Conservation (phyloP, 2,888 invertebrate genomes). For the Andrena camellia region DNA sequence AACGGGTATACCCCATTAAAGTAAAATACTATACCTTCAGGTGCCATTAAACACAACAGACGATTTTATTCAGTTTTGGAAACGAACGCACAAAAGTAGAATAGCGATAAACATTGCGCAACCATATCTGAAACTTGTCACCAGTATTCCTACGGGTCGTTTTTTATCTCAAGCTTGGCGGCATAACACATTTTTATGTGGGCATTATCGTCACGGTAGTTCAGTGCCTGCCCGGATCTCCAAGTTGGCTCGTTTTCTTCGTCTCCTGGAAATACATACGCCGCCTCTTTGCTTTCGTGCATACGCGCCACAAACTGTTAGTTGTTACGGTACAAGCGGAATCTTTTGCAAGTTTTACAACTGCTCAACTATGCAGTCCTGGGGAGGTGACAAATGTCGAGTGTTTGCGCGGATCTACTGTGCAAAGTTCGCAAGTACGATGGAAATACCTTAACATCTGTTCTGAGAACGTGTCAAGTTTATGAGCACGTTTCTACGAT, state of each 20-base stretch:
- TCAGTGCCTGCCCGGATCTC: not conserved
- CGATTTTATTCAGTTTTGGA: no score
- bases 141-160: no score
- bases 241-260: not conserved
- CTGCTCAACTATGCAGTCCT: not conserved
- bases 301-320: not conserved
- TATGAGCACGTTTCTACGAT: not conserved
- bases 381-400: constrained; percentile 14
- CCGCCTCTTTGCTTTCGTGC: not conserved
- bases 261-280: not conserved
- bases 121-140: no score
- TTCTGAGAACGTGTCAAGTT: constrained; percentile 13
- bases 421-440: not conserved
- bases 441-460: not conserved
- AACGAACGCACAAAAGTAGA: no score
- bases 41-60: no score
- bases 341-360: constrained; percentile 21
- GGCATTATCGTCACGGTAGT: constrained; percentile 18
- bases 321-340: not conserved
- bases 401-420: not conserved
- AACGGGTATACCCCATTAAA: no score
- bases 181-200: constrained; percentile 6
- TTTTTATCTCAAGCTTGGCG: constrained; percentile 6
- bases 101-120: no score
- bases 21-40: no score